Evolutionary conservation across 2,113 vertebrate species (phyloP), one percentile per base, ranked within the genome.

Genomic region (Gymnorhina tibicen): DNA sequence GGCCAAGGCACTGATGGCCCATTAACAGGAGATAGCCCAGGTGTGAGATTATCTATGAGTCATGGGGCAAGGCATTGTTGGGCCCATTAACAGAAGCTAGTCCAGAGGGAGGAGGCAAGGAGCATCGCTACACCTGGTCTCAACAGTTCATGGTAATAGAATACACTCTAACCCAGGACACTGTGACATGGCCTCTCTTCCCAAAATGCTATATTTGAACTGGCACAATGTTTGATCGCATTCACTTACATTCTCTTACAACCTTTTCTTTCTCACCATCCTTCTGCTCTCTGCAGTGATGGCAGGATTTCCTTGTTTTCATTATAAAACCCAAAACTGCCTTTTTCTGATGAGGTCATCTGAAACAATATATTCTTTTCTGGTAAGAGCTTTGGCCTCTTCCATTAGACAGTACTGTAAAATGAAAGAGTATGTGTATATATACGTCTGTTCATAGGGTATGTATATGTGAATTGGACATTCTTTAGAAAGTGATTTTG

Each of bases 351-450:
- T 13, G 3, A 39, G 13, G 18, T 52, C 4, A 1, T 26, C 19
- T 13, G 39, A 72, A 91, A 37, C 7, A n/a, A 33, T 1, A 1
- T 35, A 44, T 68, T 49, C 6, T 66, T 37, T 79, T 16, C 24
- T 52, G 56, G 41, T 53, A 67, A 49, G 16, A 67, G 7, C 10
- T 80, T 74, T 64, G 15, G 2, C 7, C 13, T 73, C 49, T 64
- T 44, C 23, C 5, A 7, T 59, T 37, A 53, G 9, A 67, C 11
- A 33, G n/a, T 24, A 49, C 11, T 0, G 0, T 60, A 33, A 56
- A 81, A 47, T 20, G 13, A 53, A 37, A 16, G 33, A 5, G 2
- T 1, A 4, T 26, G 12, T 39, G 33, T 21, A 23, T 35, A 16
- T 19, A 18, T 18, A 28, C 8, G 10, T 47, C 27, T 55, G 1